phyloP scores from a whole-genome alignment of 2,888 invertebrate genomes.

The Napeogenes inachia region DNA sequence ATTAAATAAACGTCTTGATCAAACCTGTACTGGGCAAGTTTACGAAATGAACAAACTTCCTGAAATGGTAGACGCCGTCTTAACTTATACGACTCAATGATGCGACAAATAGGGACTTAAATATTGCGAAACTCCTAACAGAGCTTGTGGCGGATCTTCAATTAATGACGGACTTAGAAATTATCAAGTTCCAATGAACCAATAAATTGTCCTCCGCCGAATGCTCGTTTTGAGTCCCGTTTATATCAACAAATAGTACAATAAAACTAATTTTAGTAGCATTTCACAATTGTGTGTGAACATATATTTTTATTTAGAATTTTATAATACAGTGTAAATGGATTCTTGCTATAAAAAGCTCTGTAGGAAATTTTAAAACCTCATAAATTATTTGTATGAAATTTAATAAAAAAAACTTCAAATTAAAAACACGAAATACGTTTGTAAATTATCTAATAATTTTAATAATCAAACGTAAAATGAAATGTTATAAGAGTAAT shows the following conservation, averaged over 20 bases:
- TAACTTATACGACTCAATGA: constrained; percentile 46
- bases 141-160: constrained; percentile 49
- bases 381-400: not conserved
- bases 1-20: not conserved
- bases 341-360: not conserved
- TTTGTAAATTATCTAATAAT: no score
- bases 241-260: constrained; percentile 15
- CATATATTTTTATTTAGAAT: not conserved
- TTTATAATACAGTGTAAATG: not conserved
- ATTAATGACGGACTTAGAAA: constrained; percentile 62
- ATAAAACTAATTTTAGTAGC: not conserved
- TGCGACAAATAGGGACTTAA: constrained; percentile 56
- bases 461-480: no score
- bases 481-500: not conserved
- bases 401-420: no score
- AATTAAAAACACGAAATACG: no score
- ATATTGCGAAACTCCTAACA: constrained; percentile 52
- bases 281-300: constrained; percentile 2
- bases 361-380: not conserved
- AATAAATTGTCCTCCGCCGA: constrained; percentile 47
- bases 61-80: constrained; percentile 34
- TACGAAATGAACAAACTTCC: constrained; percentile 28
- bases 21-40: constrained; percentile 22
- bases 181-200: constrained; percentile 52
- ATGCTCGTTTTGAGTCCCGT: constrained; percentile 27